Conservation (phyloP, 2,113 vertebrate species). For the Lamprologus lemairii region DNA sequence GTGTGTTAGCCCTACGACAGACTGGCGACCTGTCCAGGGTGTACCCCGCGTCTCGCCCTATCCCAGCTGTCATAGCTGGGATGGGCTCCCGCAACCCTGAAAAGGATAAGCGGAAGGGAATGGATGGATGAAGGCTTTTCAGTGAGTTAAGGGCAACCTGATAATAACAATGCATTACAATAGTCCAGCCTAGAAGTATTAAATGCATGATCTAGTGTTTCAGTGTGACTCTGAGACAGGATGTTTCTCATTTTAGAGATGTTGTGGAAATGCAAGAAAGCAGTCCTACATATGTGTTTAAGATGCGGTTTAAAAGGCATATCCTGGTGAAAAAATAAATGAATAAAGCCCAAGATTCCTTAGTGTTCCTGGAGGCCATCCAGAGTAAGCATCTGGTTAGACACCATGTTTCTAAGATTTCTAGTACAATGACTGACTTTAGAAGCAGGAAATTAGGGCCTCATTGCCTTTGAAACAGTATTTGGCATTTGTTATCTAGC, state of each 20-base stretch:
- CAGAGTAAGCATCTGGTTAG: not conserved
- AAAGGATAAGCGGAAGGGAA: not conserved
- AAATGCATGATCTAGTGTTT: not conserved
- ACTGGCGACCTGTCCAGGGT: not conserved
- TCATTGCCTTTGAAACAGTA: not conserved
- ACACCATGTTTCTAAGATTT: not conserved
- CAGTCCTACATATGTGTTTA: not conserved
- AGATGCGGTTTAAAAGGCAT: not conserved
- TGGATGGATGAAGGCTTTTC: not conserved
- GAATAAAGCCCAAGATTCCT: not conserved
- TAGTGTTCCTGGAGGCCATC: not conserved
- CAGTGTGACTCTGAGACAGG: not conserved
- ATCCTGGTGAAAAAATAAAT: not conserved
- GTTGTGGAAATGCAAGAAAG: not conserved
- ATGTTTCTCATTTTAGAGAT: not conserved
- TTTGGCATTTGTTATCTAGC: not conserved
- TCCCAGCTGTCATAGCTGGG: not conserved
- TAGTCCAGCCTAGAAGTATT: not conserved
- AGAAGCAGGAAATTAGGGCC: not conserved
- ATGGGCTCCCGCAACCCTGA: not conserved
- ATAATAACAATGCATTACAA: not conserved
- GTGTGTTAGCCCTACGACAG: not conserved
- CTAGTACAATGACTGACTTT: not conserved
- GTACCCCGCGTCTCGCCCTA: rapidly evolving
- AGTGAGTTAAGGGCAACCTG: not conserved